Base-by-base conservation (phyloP, 30 jellyfish, hydroid and myxozoan species). In the Hydractinia echinata region DNA sequence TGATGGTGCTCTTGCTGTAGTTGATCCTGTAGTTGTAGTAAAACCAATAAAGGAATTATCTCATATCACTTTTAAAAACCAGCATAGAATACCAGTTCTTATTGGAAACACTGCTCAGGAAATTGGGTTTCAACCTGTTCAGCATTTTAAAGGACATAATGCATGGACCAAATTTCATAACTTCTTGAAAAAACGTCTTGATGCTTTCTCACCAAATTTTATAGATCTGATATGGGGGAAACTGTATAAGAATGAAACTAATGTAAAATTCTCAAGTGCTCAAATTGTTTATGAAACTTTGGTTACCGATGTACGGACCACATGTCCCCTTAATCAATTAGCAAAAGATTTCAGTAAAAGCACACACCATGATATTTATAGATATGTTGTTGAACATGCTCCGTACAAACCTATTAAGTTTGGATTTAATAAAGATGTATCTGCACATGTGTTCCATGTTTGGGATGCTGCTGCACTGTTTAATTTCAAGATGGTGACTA, bases 61-160 rank as follows among this genome's bases (percentile, higher is more conserved):
- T 5, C 15, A 6, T 2, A 44, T 79, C 15, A 51, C n/a, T 73
- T 68, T 14, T 21, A 55, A 21, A 5, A 18, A 58, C 64, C n/a
- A 76, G 13, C 89, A 55, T 10, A 83, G 73, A n/a, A 86, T 83
- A 18, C 13, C 89, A 6, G 78, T 88, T 8, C 48, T 88, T 77
- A 68, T 88, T 69, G 96, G 96, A 54, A 67, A 72, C 39, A 88
- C 94, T 4, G 94, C 96, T 3, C 96, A 88, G 51, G 96, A 88
- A 71, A 48, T 61, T 18, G 86, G 82, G 4, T 15, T 79, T 58
- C 58, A 50, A 7, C 86, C 84, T 6, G 18, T 14, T 48, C 4
- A 76, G 48, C 15, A 10, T 8, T 76, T 76, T 76, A 20, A 39
- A 14, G 54, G 13, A 16, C 39, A 5, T 6, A 18, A 76, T 51